Conservation (phyloP, 1,140 invertebrate species). For the Panagrolaimus sp. region DNA sequence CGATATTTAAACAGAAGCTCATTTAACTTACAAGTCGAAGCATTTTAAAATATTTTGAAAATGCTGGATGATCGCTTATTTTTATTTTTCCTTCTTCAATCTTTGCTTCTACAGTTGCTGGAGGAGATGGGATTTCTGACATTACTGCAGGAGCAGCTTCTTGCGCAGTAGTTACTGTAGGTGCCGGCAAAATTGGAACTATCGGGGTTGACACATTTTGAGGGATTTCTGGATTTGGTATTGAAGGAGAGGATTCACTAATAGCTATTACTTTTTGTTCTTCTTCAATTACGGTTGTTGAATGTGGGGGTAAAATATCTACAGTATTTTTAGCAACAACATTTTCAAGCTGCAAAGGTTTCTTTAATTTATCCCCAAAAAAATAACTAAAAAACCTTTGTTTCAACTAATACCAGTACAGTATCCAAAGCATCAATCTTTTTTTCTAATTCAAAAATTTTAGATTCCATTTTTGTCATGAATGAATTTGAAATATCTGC, state of each 20-base stretch:
- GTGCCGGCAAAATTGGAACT: not conserved
- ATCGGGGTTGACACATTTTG: not conserved
- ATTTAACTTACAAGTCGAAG: slow-evolving; percentile 10
- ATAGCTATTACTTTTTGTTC: not conserved
- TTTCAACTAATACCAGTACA: slow-evolving; percentile 15
- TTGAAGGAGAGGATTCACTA: not conserved
- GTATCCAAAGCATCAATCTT: slow-evolving; percentile 17
- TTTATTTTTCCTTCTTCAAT: slow-evolving; percentile 19
- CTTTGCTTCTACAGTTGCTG: not conserved
- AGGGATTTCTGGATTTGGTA: not conserved
- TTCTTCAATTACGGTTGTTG: not conserved
- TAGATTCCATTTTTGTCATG: slow-evolving; percentile 11
- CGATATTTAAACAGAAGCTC: slow-evolving; percentile 13
- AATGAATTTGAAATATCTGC: slow-evolving; percentile 20
- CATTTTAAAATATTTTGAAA: slow-evolving; percentile 36
- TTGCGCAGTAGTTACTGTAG: not conserved
- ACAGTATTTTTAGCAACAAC: not conserved
- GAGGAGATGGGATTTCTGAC: not conserved
- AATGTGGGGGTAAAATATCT: not conserved
- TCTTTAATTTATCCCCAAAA: too few species aligned
- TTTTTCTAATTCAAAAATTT: slow-evolving; percentile 9
- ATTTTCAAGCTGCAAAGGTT: not conserved
- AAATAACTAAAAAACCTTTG: not conserved
- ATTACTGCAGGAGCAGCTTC: too few species aligned
- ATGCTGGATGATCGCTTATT: slow-evolving; percentile 28